Evolutionary conservation across 2,113 vertebrate species (phyloP).

Genomic region (Physeter macrocephalus): DNA sequence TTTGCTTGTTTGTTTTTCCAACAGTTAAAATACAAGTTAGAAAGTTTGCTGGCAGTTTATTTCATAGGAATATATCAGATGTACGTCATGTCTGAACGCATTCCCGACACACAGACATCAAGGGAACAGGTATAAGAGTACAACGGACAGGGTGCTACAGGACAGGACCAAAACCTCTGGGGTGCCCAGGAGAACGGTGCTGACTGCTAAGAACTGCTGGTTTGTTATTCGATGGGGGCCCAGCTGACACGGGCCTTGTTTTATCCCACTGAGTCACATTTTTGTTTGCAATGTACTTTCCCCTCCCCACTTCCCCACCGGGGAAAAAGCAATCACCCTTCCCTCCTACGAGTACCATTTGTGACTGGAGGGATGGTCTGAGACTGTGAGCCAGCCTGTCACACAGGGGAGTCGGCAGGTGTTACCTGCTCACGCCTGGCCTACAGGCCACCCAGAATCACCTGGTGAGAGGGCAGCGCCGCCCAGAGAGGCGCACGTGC

Average conservation of each 20-base stretch:
- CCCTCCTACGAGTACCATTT: background rate
- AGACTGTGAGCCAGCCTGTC: background rate
- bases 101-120: background rate
- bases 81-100: background rate
- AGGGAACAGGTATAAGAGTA: constrained; percentile 1
- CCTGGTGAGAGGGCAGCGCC: background rate
- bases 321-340: background rate
- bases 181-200: background rate
- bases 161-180: background rate
- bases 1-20: background rate
- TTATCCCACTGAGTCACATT: no score
- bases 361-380: background rate
- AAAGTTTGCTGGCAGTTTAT: constrained; percentile 66
- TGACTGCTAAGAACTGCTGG: constrained; percentile 27
- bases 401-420: background rate
- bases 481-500: background rate
- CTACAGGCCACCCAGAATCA: background rate
- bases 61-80: background rate
- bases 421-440: background rate
- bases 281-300: background rate
- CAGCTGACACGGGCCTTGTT: background rate
- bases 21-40: constrained; percentile 40
- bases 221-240: background rate
- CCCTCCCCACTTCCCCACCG: background rate
- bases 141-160: rapidly evolving